Conservation (phyloP, 2,797 vertebrate species). For the Neoniphon sammara region DNA sequence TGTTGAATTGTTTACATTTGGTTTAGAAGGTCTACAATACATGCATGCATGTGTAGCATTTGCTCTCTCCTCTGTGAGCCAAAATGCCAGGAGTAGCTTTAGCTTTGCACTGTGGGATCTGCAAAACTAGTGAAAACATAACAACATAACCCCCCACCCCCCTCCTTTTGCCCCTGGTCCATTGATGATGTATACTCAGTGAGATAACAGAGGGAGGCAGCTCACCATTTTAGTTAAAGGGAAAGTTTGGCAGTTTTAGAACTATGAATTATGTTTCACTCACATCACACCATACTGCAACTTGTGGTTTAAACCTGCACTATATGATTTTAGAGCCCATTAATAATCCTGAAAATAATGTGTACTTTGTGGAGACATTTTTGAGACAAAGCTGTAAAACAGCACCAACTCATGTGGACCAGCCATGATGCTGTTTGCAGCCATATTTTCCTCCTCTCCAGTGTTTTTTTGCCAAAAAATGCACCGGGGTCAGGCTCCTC, state of each 20-base stretch:
- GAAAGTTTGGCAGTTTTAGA: neutral
- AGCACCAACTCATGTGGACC: too few relatives aligned
- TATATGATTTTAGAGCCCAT: too few relatives aligned
- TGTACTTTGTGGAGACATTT: too few relatives aligned
- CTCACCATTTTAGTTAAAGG: neutral
- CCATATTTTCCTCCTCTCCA: too few relatives aligned
- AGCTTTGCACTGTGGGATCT: neutral
- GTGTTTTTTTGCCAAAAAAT: too few relatives aligned
- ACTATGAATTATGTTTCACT: neutral
- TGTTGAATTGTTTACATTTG: constrained; percentile 17
- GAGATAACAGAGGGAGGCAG: constrained; percentile 1
- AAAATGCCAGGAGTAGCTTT: neutral
- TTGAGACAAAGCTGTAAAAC: too few relatives aligned
- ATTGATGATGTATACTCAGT: neutral
- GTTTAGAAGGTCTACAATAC: neutral
- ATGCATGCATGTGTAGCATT: neutral
- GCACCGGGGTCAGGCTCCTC: too few relatives aligned
- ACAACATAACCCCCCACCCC: too few relatives aligned
- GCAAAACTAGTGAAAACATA: too few relatives aligned
- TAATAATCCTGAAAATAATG: too few relatives aligned
- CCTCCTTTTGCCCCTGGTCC: neutral
- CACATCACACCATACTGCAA: neutral
- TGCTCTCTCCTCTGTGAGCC: neutral
- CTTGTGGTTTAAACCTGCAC: neutral
- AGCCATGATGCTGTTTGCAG: too few relatives aligned